phyloP scores from a whole-genome alignment of 2,888 invertebrate species.

The Fabriciana adippe region DNA sequence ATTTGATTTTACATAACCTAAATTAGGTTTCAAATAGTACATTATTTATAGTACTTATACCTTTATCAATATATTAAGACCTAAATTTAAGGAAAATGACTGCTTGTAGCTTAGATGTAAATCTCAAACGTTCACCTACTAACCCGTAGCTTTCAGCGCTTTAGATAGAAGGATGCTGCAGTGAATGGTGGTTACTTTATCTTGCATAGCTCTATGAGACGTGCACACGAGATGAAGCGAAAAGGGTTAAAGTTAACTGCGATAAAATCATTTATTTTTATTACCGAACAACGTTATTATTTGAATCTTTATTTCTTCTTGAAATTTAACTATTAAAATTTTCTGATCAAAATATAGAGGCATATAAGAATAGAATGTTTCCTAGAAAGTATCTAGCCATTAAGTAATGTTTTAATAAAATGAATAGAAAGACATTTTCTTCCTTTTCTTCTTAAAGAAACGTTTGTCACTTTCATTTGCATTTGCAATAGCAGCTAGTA shows the following conservation, averaged over 20 bases:
- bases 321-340: no score
- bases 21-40: no score
- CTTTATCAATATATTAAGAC: conserved; percentile 1
- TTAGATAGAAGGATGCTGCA: conserved; percentile 14
- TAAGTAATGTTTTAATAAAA: no score
- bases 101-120: conserved; percentile 8
- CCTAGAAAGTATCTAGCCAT: no score
- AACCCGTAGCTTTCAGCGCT: conserved; percentile 13
- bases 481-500: no score
- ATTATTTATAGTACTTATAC: not conserved
- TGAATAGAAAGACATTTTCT: no score
- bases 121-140: conserved; percentile 20
- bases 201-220: conserved; percentile 1
- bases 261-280: conserved; percentile 1
- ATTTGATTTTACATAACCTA: no score
- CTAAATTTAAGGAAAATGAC: not conserved
- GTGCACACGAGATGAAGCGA: conserved; percentile 8
- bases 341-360: no score
- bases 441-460: no score
- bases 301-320: not conserved
- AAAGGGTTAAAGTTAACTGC: not conserved
- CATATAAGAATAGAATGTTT: no score
- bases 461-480: no score
- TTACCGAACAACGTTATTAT: not conserved
- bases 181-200: conserved; percentile 14